Evolutionary conservation across 2,797 vertebrate genomes (phyloP).

Genomic region (Geotrypetes seraphini): DNA sequence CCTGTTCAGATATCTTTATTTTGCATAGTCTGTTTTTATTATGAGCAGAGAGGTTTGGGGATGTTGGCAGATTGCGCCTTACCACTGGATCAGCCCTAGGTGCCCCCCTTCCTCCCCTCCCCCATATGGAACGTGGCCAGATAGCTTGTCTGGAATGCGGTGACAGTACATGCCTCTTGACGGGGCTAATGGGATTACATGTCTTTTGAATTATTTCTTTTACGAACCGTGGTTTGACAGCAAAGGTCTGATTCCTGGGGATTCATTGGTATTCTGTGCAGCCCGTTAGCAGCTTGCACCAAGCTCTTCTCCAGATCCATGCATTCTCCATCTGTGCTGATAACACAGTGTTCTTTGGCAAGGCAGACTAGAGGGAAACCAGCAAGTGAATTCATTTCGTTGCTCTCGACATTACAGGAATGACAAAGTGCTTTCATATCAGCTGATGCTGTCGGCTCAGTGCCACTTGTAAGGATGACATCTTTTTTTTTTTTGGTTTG

Average conservation of each 20-base stretch:
- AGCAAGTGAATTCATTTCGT: slow-evolving; percentile 64
- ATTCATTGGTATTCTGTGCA: slow-evolving; percentile 64
- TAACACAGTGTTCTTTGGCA: slow-evolving; percentile 71
- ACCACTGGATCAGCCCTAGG: slow-evolving; percentile 16
- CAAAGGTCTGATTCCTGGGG: slow-evolving; percentile 46
- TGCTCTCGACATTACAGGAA: slow-evolving; percentile 60
- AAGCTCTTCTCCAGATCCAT: slow-evolving; percentile 63
- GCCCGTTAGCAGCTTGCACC: slow-evolving; percentile 54
- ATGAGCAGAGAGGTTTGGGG: neutral
- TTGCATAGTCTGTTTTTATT: neutral
- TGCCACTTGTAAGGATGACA: slow-evolving; percentile 50
- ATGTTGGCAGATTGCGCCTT: slow-evolving; percentile 5
- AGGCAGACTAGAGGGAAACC: slow-evolving; percentile 53
- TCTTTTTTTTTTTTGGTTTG: slow-evolving; percentile 24
- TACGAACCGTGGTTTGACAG: slow-evolving; percentile 51
- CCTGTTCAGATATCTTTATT: too few relatives aligned
- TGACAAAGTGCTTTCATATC: slow-evolving; percentile 61
- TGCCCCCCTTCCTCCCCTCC: too few relatives aligned
- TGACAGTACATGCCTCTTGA: slow-evolving; percentile 45
- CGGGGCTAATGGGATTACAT: slow-evolving; percentile 43
- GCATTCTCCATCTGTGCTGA: slow-evolving; percentile 66
- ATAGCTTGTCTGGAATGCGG: slow-evolving; percentile 25
- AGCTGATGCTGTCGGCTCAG: slow-evolving; percentile 37
- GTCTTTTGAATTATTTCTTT: too few relatives aligned
- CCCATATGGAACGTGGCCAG: slow-evolving; percentile 11